phyloP scores from a whole-genome alignment of 2,113 vertebrate species.

The Brachirus orientalis region DNA sequence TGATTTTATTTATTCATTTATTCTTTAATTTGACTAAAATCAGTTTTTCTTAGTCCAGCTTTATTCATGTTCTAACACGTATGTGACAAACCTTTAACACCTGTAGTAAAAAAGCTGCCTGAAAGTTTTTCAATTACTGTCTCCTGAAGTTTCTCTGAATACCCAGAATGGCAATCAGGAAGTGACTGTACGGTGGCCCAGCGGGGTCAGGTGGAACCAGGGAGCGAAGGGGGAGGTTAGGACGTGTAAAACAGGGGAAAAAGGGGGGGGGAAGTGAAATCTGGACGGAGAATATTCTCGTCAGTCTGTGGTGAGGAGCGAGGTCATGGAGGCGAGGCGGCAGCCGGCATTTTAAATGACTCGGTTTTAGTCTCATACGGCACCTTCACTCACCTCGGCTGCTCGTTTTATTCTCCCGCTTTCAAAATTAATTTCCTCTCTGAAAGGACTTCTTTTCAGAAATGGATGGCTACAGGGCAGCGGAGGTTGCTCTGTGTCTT shows the following conservation, averaged over 20 bases:
- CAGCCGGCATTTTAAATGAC: slow-evolving; percentile 69
- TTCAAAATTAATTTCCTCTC: slow-evolving; percentile 70
- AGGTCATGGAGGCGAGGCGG: slow-evolving; percentile 56
- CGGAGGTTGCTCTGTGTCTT: slow-evolving; percentile 20
- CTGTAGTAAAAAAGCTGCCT: background rate
- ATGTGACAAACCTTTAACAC: too few relatives aligned
- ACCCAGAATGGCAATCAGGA: slow-evolving; percentile 62
- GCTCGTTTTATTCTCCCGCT: slow-evolving; percentile 57
- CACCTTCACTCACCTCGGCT: slow-evolving; percentile 54
- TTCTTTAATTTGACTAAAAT: too few relatives aligned
- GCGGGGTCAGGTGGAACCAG: slow-evolving; percentile 50
- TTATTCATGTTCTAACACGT: slow-evolving; percentile 8
- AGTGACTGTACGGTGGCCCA: slow-evolving; percentile 49
- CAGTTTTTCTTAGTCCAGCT: too few relatives aligned
- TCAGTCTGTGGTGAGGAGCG: slow-evolving; percentile 34
- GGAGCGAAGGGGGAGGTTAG: slow-evolving; percentile 24
- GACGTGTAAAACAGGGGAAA: slow-evolving; percentile 45
- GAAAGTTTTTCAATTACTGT: slow-evolving; percentile 60
- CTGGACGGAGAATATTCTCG: slow-evolving; percentile 54
- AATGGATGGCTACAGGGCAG: slow-evolving; percentile 34
- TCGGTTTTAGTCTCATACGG: slow-evolving; percentile 60
- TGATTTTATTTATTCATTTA: too few relatives aligned
- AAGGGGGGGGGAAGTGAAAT: slow-evolving; percentile 35
- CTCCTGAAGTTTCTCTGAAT: slow-evolving; percentile 38
- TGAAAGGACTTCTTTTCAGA: slow-evolving; percentile 58